Evolutionary conservation across 2,797 vertebrate species (phyloP).

Genomic region (Anisognathus igniventris): DNA sequence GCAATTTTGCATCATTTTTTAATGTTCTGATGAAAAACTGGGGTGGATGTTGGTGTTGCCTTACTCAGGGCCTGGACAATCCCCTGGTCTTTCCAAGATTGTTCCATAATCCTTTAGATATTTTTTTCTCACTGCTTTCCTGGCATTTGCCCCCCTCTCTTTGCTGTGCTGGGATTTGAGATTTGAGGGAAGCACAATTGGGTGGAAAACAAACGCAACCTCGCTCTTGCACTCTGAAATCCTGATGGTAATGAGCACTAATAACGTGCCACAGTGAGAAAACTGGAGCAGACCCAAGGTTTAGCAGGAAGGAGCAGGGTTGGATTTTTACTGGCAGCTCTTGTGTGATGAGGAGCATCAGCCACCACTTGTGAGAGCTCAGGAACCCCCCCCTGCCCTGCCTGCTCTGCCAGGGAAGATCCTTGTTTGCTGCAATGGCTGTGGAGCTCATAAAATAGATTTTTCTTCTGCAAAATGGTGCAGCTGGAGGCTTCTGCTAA

Average conservation of each 20-base stretch:
- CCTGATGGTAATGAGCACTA: background rate
- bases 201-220: accelerated
- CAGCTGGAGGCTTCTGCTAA: background rate
- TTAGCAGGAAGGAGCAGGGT: background rate
- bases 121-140: background rate
- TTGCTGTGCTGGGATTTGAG: background rate
- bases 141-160: background rate
- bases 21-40: background rate
- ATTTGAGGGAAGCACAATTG: no score
- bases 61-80: background rate
- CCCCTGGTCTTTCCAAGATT: background rate
- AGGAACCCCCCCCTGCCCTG: background rate
- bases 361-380: accelerated
- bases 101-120: background rate
- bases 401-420: background rate
- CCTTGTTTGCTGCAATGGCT: background rate
- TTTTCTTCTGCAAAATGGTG: background rate
- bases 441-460: no score
- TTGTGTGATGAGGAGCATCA: background rate
- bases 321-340: background rate
- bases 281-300: background rate
- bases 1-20: background rate
- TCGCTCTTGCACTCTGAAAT: background rate
- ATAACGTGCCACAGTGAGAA: background rate
- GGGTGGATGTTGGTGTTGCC: background rate